Evolutionary conservation across 2,797 vertebrate species (phyloP), one percentile per base, ranked within the genome.

Genomic region (Chaetophractus vellerosus): DNA sequence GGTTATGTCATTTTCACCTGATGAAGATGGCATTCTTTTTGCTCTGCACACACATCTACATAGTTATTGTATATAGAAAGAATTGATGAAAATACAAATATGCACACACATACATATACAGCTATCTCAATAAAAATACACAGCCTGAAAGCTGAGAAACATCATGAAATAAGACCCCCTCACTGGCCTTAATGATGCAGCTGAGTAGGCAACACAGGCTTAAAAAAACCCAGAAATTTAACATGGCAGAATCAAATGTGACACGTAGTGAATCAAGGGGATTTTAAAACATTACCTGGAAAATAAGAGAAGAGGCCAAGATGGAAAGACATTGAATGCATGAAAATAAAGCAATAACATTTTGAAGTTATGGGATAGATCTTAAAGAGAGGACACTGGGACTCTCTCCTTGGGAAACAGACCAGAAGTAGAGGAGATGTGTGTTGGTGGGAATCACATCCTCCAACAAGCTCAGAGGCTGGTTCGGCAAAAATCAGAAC

Each of bases 201-300:
- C 33, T 48, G 78, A 85, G 81, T 41, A 95, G 88, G 66, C 28
- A 79, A 72, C 55, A 80, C n/a, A 91, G 45, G 36, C 26, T 94
- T 41, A 79, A 90, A 83, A 91, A 88, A 45, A 45, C 3, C 87
- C 66, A 84, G 88, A 96, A 94, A 95, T 86, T 48, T 61, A 92
- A 95, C 90, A 92, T 80, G 36, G 90, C 92, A 92, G 69, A 52
- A 94, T 92, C 63, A 86, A 96, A 88, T 90, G 78, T 93, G 82
- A 90, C 81, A 93, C 48, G 31, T 52, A 66, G 84, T 93, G 24
- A 94, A 90, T 23, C 76, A 83, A 59, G 14, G 92, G n/a, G 16
- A 91, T 93, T 93, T 96, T 16, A 93, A 94, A 96, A 84, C 59
- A 88, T 85, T 76, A 71, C 69, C 88, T 93, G 50, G 81, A 94